These are phyloP conservation scores for Harpegnathos saltator DNA, from an alignment of 1,140 invertebrate genomes.

Conservation along the genomic window DNA sequence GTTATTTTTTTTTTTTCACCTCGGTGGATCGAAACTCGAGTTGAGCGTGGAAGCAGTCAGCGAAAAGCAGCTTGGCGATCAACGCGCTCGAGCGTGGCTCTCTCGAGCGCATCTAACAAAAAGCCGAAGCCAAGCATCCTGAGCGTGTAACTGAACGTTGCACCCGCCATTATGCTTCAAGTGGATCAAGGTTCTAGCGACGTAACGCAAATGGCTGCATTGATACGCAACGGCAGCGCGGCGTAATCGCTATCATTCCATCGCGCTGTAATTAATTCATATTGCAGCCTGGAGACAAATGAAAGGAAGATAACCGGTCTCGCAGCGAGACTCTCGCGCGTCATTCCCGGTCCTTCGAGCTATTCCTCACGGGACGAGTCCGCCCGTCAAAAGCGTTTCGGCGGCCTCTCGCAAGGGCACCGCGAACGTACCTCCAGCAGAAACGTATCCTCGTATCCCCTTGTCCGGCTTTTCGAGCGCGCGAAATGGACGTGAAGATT, in stretches of 20 bases:
- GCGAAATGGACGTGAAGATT: too few species aligned
- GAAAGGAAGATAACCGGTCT: not conserved
- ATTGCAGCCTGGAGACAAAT: conserved; percentile 31
- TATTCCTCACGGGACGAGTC: not conserved
- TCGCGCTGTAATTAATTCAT: conserved; percentile 39
- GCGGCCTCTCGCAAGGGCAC: not conserved
- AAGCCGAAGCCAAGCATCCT: too few species aligned
- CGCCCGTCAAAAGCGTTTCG: not conserved
- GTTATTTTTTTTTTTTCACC: too few species aligned
- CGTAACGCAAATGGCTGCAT: conserved; percentile 42
- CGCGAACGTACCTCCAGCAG: not conserved
- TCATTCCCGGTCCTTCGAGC: not conserved
- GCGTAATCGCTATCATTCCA: conserved; percentile 28
- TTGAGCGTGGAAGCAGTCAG: too few species aligned
- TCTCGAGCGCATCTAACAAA: too few species aligned
- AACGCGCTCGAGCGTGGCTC: too few species aligned
- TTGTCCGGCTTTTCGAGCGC: not conserved
- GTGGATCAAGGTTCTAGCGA: conserved; percentile 55
- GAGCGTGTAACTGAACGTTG: not conserved
- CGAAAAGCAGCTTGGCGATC: too few species aligned
- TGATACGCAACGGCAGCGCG: conserved; percentile 5
- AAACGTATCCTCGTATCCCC: not conserved
- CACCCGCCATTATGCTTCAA: conserved; percentile 41
- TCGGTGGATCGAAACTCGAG: too few species aligned
- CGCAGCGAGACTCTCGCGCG: not conserved